These are phyloP conservation scores for Lordiphosa andalusiaca DNA, from an alignment of 2,888 invertebrate species.

Conservation along the genomic window DNA sequence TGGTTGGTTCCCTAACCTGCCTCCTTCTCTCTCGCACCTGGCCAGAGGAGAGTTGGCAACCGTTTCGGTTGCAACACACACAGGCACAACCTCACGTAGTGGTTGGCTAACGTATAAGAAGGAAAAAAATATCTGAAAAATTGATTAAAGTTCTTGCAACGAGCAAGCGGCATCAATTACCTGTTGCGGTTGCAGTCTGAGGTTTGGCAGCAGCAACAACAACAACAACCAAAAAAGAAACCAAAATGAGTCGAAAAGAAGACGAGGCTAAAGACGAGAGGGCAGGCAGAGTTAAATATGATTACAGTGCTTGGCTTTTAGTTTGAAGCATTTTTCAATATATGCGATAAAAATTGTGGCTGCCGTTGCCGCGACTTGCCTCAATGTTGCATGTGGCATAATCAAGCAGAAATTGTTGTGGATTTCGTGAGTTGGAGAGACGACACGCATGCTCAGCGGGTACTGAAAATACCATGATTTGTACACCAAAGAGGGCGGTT, in stretches of 20 bases:
- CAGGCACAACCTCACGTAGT: conserved; percentile 18
- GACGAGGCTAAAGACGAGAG: conserved; percentile 22
- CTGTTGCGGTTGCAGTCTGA: conserved; percentile 53
- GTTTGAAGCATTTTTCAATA: conserved; percentile 62
- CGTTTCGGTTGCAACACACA: conserved; percentile 42
- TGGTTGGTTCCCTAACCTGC: too few relatives aligned
- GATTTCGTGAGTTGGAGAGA: conserved; percentile 7
- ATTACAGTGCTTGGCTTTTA: conserved; percentile 66
- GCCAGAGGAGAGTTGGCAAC: conserved; percentile 3
- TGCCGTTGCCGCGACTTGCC: not conserved
- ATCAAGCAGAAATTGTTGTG: conserved; percentile 29
- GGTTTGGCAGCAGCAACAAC: conserved; percentile 27
- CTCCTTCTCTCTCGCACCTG: too few relatives aligned
- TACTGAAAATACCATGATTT: conserved; percentile 20
- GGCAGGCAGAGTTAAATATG: conserved; percentile 58
- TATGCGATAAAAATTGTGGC: conserved; percentile 35
- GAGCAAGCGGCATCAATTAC: conserved; percentile 64
- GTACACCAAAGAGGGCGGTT: not conserved
- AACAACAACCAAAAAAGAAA: conserved; percentile 17
- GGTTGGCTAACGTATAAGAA: conserved; percentile 27
- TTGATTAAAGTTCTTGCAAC: conserved; percentile 66
- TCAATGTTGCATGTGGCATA: conserved; percentile 38
- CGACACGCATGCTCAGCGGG: conserved; percentile 19
- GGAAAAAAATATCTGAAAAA: conserved; percentile 52
- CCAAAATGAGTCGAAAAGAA: conserved; percentile 27